These are phyloP conservation scores for Orthosia incerta DNA, from an alignment of 2,888 invertebrate species.

Conservation along the genomic window DNA sequence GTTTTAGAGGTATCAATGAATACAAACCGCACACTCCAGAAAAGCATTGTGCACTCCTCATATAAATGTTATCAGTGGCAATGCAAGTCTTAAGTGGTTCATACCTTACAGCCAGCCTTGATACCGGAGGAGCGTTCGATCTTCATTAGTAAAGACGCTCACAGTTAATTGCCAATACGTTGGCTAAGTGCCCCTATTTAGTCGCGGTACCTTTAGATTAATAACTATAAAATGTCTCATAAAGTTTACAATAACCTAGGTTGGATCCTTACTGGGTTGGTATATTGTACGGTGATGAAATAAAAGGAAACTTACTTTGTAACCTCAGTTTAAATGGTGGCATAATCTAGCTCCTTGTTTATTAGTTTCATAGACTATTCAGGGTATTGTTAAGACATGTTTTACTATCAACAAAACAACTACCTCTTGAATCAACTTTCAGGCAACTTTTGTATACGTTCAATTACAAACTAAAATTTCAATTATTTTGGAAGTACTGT, in stretches of 20 bases:
- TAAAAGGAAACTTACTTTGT: background rate
- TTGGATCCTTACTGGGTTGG: constrained; percentile 6
- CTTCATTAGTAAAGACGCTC: constrained; percentile 81
- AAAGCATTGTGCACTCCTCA: constrained; percentile 12
- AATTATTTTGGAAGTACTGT: background rate
- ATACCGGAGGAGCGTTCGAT: constrained; percentile 73
- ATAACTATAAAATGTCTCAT: constrained; percentile 52
- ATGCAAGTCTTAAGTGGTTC: constrained; percentile 57
- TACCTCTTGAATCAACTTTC: too few relatives aligned
- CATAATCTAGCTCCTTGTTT: background rate
- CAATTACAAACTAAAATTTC: background rate
- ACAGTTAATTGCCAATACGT: constrained; percentile 83
- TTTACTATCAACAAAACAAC: too few relatives aligned
- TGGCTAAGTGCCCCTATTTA: constrained; percentile 82
- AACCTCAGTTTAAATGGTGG: background rate
- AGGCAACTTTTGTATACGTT: too few relatives aligned
- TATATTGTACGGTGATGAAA: background rate
- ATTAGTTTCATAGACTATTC: background rate
- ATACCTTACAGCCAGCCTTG: constrained; percentile 68
- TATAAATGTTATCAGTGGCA: constrained; percentile 28
- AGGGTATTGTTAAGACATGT: background rate
- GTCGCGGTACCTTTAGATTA: constrained; percentile 77
- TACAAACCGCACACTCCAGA: background rate
- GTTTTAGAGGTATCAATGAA: background rate
- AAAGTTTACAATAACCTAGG: constrained; percentile 33